Evolutionary conservation across 2,888 invertebrate genomes (phyloP).

Genomic region (Polydesmus complanatus): DNA sequence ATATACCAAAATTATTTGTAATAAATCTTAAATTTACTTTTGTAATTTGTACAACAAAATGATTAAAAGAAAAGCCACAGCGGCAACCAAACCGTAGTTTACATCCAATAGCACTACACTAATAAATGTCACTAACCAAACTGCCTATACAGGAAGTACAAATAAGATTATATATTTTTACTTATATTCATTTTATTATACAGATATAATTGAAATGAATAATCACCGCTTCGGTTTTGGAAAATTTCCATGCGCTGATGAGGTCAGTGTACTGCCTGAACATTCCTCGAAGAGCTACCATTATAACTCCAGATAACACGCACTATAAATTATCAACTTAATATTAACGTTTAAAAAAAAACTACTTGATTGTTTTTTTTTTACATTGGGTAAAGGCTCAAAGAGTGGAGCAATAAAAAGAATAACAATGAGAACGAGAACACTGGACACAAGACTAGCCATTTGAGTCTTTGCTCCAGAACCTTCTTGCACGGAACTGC

Average conservation of each 20-base stretch:
- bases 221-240: slow-evolving; percentile 55
- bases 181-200: too few relatives aligned
- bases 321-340: too few relatives aligned
- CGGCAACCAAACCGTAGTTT: slow-evolving; percentile 62
- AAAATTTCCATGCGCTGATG: slow-evolving; percentile 55
- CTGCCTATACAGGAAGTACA: too few relatives aligned
- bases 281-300: slow-evolving; percentile 66
- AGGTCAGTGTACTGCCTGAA: slow-evolving; percentile 56
- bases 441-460: slow-evolving; percentile 63
- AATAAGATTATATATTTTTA: too few relatives aligned
- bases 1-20: too few relatives aligned
- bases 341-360: background rate
- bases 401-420: slow-evolving; percentile 81
- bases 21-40: too few relatives aligned
- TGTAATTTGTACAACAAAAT: slow-evolving; percentile 49
- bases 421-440: slow-evolving; percentile 58
- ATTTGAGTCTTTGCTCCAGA: slow-evolving; percentile 72
- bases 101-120: slow-evolving; percentile 63
- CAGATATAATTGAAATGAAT: too few relatives aligned
- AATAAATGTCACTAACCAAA: slow-evolving; percentile 69
- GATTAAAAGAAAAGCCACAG: slow-evolving; percentile 54
- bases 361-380: too few relatives aligned
- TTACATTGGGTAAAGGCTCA: slow-evolving; percentile 62
- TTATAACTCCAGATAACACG: slow-evolving; percentile 64
- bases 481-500: slow-evolving; percentile 59